phyloP scores from a whole-genome alignment of 2,888 invertebrate genomes.

The Drosophila mimica region DNA sequence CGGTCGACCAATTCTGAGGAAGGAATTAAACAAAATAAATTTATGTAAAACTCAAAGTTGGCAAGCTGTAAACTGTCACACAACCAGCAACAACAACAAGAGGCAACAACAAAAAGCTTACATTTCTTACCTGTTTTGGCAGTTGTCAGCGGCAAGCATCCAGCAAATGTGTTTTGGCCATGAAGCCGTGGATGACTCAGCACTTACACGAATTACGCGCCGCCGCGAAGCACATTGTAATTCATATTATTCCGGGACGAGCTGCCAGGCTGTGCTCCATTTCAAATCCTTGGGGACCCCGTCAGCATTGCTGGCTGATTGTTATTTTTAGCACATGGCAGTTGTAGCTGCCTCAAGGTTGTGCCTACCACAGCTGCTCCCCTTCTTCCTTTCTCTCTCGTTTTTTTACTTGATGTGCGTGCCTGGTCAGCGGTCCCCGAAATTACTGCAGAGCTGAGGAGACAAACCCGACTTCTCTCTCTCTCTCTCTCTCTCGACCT shows the following conservation, averaged over 20 bases:
- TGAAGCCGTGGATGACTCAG: slow-evolving; percentile 29
- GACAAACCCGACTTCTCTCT: background rate
- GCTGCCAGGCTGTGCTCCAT: slow-evolving; percentile 27
- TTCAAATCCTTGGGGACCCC: slow-evolving; percentile 66
- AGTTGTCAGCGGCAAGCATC: background rate
- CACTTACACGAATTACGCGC: slow-evolving; percentile 72
- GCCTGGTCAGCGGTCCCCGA: slow-evolving; percentile 31
- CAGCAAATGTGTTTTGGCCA: slow-evolving; percentile 5
- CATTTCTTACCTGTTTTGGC: slow-evolving; percentile 5
- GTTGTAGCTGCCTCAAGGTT: slow-evolving; percentile 39
- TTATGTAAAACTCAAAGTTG: slow-evolving; percentile 56
- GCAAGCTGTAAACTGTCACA: slow-evolving; percentile 53
- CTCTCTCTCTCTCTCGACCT: background rate
- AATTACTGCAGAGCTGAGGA: background rate
- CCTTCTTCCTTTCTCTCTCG: background rate
- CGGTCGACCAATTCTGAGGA: slow-evolving; percentile 20
- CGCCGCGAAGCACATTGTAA: slow-evolving; percentile 67
- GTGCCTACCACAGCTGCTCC: background rate
- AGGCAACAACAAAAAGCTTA: background rate
- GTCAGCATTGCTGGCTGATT: slow-evolving; percentile 21
- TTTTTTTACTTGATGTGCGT: slow-evolving; percentile 16
- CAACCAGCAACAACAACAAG: slow-evolving; percentile 25
- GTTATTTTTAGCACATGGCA: slow-evolving; percentile 52
- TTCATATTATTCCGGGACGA: slow-evolving; percentile 68
- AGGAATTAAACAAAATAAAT: slow-evolving; percentile 69